Conservation (phyloP, 1,140 invertebrate genomes). For the Linepithema humile region DNA sequence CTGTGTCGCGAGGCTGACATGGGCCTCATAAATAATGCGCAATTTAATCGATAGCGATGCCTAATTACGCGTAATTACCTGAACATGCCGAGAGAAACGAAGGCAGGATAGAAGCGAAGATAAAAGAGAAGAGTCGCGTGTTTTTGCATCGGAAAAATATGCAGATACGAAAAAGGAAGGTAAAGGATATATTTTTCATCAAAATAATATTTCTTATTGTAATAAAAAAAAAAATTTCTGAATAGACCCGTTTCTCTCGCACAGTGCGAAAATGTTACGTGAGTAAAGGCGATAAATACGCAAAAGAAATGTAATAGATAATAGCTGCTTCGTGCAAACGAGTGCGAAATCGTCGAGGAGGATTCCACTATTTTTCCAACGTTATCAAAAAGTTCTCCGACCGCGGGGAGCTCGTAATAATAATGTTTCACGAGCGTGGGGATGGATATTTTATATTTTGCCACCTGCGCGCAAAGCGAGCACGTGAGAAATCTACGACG, state of each 20-base stretch:
- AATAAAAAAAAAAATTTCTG: too few relatives aligned
- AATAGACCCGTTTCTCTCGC: background rate
- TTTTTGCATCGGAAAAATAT: too few relatives aligned
- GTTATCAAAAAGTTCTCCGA: constrained; percentile 29
- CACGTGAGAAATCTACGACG: constrained; percentile 45
- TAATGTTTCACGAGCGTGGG: constrained; percentile 32
- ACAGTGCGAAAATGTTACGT: background rate
- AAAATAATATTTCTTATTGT: too few relatives aligned
- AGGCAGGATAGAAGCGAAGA: too few relatives aligned
- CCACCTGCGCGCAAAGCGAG: constrained; percentile 46
- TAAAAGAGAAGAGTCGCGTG: background rate
- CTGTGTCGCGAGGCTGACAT: background rate
- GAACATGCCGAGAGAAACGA: constrained; percentile 8
- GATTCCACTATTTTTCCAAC: constrained; percentile 37
- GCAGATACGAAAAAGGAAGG: too few relatives aligned
- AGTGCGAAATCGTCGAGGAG: background rate
- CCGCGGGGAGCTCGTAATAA: constrained; percentile 22
- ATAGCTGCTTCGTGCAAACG: background rate
- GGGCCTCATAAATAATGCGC: background rate
- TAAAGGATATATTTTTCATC: too few relatives aligned
- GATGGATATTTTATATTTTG: constrained; percentile 57
- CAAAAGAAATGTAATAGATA: constrained; percentile 4
- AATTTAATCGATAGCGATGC: constrained; percentile 29
- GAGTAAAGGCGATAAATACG: background rate
- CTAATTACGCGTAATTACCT: constrained; percentile 20